Conservation (phyloP, 2,113 vertebrate species). For the Anguilla rostrata region DNA sequence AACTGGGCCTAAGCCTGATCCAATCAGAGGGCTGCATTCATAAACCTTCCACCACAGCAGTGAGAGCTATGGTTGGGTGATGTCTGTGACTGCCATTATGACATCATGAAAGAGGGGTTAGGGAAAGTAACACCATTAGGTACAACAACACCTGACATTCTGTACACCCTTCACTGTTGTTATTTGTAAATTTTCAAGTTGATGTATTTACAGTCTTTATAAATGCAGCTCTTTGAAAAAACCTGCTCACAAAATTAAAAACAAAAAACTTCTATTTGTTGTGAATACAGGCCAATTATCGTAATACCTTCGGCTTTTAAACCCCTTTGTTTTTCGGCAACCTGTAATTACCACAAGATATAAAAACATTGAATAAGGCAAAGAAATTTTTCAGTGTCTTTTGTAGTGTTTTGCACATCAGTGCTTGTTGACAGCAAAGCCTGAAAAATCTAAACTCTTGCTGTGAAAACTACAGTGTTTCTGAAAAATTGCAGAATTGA, state of each 20-base stretch:
- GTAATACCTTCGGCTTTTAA: not conserved
- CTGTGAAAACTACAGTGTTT: not conserved
- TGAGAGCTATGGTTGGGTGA: not conserved
- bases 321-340: not conserved
- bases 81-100: not conserved
- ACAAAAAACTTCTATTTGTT: not conserved
- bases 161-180: not conserved
- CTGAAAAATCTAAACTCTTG: not conserved
- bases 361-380: not conserved
- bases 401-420: not conserved
- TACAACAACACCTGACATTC: too few species aligned
- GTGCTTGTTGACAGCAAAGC: not conserved
- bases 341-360: not conserved
- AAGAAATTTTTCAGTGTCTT: not conserved
- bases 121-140: too few species aligned
- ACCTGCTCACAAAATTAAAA: not conserved
- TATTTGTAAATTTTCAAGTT: not conserved
- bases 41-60: not conserved
- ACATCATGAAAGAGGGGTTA: not conserved
- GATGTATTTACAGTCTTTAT: not conserved
- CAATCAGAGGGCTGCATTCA: not conserved
- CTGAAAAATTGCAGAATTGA: not conserved
- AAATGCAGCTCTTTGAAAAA: slow-evolving; percentile 10
- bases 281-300: not conserved
- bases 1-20: slow-evolving; percentile 53